phyloP scores from a whole-genome alignment of 2,888 invertebrate genomes.

The Apodemia mormo region DNA sequence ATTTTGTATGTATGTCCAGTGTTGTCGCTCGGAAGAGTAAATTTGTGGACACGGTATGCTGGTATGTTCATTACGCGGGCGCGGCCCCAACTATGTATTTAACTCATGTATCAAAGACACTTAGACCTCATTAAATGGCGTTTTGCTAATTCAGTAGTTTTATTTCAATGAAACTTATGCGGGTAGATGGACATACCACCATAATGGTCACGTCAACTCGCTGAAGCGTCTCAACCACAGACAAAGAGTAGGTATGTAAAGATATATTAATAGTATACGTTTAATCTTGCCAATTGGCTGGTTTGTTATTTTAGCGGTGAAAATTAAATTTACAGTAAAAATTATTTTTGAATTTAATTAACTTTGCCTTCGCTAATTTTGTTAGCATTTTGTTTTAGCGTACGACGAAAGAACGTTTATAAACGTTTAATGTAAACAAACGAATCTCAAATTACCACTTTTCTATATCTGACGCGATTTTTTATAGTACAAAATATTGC shows the following conservation, averaged over 20 bases:
- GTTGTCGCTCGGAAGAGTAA: slow-evolving; percentile 17
- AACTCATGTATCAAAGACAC: slow-evolving; percentile 63
- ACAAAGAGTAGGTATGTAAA: slow-evolving; percentile 8
- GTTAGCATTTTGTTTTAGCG: too few species aligned
- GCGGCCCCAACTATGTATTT: slow-evolving; percentile 50
- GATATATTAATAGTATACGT: background rate
- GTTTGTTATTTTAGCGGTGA: background rate
- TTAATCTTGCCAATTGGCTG: background rate
- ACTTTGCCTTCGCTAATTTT: too few species aligned
- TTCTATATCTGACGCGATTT: too few species aligned
- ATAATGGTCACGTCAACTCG: slow-evolving; percentile 43
- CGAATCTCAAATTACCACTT: too few species aligned
- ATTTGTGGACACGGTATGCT: slow-evolving; percentile 47
- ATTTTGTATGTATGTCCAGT: slow-evolving; percentile 8
- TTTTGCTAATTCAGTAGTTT: slow-evolving; percentile 67
- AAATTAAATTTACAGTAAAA: background rate
- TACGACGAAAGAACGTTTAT: too few species aligned
- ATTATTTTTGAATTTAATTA: too few species aligned
- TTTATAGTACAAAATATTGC: too few species aligned
- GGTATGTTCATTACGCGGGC: slow-evolving; percentile 72
- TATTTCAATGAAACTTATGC: slow-evolving; percentile 54
- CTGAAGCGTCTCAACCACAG: slow-evolving; percentile 19
- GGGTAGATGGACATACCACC: slow-evolving; percentile 70
- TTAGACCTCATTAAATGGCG: slow-evolving; percentile 75
- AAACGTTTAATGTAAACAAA: too few species aligned